Evolutionary conservation across 2,113 vertebrate species (phyloP), one percentile per base, ranked within the genome.

Genomic region (Balaeniceps rex): DNA sequence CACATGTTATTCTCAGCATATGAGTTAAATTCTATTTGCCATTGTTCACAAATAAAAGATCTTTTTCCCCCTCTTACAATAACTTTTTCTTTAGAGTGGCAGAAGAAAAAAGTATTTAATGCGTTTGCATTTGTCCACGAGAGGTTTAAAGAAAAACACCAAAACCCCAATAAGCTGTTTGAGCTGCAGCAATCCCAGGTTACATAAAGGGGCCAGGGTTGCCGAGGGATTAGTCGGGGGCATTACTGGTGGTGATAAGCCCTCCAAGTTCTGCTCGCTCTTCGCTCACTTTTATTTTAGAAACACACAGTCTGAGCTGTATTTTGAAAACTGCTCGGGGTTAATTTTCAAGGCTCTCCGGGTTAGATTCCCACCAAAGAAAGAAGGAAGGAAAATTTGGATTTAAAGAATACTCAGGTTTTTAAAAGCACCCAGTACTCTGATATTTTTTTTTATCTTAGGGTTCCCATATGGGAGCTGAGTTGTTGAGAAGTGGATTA

Each of bases 171-270:
- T 86, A 95, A 96, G 95, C 94, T 84, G 83, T 8, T 82, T 95
- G 70, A 95, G 94, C 93, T 68, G 88, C 87, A 79, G 87, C 95
- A 95, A 94, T 96, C 96, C 95, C 74, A 6, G 71, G 80, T 92
- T 94, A 94, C 89, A 38, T 95, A 91, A 95, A 91, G 93, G 87
- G 89, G 76, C 88, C 3, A 38, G 88, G 83, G 88, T 17, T 94
- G 91, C 70, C 0, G 24, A 28, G 95, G 80, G 95, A 96, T 97
- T 96, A 96, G 78, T n/a, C 3, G 5, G 68, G 28, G 93, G 87
- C 93, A 74, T 96, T 96, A 93, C 15, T 66, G 80, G 83, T 75
- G 93, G 77, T 24, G 60, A 57, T 94, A 93, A 95, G 23, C 90
- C 61, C 89, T 76, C 69, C 82, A 24, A 57, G 68, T 95, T 86